Percentiles rank a stretch among this genome's conserved stretches.
Conservation (phyloP, 2,797 vertebrate species). For the Bucorvus abyssinicus region DNA sequence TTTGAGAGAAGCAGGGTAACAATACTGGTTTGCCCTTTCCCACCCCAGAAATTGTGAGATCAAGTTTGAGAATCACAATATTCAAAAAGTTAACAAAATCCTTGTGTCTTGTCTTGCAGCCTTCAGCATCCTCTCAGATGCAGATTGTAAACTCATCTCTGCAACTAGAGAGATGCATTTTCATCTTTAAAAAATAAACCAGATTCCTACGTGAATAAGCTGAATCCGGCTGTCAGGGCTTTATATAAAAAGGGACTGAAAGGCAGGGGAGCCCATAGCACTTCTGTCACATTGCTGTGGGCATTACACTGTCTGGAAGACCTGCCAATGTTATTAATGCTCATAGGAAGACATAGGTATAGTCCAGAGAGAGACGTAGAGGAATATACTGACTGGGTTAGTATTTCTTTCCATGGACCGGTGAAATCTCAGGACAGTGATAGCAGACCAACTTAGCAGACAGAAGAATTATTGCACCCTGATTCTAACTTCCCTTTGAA, state of each 20-base stretch:
- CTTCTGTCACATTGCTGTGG: not conserved
- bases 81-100: not conserved
- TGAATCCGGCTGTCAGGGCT: not conserved
- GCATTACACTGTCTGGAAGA: not conserved
- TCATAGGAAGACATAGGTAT: not conserved
- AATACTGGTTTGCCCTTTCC: not conserved
- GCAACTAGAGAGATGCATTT: not conserved
- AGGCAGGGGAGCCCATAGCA: not conserved
- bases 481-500: not conserved
- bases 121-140: not conserved
- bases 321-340: not conserved
- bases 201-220: not conserved
- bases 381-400: not conserved
- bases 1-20: not conserved
- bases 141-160: not conserved
- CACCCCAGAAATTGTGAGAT: not conserved
- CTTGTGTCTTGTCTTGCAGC: not conserved
- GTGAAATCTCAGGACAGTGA: not conserved
- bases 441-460: not conserved
- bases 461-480: not conserved
- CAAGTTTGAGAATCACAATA: not conserved
- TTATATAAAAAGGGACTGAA: not conserved
- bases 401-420: not conserved
- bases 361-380: not conserved
- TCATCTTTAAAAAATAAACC: not conserved